Evolutionary conservation across 2,797 vertebrate genomes (phyloP).

Genomic region (Phalloptychus januarius): DNA sequence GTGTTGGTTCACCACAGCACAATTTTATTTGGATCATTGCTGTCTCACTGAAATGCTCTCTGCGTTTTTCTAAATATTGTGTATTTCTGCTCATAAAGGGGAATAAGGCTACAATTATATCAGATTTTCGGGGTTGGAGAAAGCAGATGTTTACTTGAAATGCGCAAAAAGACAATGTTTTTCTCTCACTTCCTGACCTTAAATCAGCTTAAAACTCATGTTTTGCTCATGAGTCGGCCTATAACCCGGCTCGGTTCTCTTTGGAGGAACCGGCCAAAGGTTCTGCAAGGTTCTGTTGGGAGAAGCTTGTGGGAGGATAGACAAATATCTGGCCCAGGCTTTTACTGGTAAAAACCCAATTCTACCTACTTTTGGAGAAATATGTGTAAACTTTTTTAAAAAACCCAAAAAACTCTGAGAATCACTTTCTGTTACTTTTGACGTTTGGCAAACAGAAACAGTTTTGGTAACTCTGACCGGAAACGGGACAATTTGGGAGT

Average conservation of each 20-base stretch:
- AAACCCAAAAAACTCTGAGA: not conserved
- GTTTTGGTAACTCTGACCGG: not conserved
- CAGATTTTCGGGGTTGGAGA: slow-evolving; percentile 6
- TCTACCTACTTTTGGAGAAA: not conserved
- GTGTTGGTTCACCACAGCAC: not conserved
- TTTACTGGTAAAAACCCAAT: not conserved
- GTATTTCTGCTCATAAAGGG: slow-evolving; percentile 29
- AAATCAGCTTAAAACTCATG: not conserved
- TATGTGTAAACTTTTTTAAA: not conserved
- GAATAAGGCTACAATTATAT: slow-evolving; percentile 31
- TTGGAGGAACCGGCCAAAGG: not conserved
- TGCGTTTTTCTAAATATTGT: not conserved
- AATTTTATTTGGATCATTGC: not conserved
- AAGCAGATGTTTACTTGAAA: slow-evolving; percentile 21
- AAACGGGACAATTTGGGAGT: not conserved
- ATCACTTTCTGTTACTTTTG: not conserved
- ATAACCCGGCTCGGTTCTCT: not conserved
- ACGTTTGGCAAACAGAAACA: not conserved
- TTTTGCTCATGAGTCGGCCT: not conserved
- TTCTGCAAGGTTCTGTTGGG: not conserved
- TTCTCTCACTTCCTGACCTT: not conserved
- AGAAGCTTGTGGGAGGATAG: not conserved
- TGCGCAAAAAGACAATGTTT: not conserved
- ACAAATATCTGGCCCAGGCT: not conserved
- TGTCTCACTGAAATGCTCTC: not conserved